Evolutionary conservation across 2,113 vertebrate genomes (phyloP), one percentile per base, ranked within the genome.

Genomic region (Corvus hawaiiensis): DNA sequence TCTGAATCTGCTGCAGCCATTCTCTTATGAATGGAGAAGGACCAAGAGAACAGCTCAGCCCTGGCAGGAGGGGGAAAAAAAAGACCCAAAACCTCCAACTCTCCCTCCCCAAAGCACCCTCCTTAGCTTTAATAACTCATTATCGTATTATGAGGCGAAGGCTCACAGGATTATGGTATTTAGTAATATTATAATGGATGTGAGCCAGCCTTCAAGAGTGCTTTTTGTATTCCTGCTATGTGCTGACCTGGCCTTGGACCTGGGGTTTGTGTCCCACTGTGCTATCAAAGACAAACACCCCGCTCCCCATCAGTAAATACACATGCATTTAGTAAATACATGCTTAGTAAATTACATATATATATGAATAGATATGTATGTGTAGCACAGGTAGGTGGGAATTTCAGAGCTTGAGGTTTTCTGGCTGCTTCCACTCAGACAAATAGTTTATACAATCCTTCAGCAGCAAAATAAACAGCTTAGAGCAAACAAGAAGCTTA

Each of bases 381-480:
- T 35, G 23, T 7, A 30, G 56, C 16, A 66, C n/a, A 59, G 71
- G 80, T 55, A 76, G 74, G 81, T 3, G 1, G 81, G 62, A 73
- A 89, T 76, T 87, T 49, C 81, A 80, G 69, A 54, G 37, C 2
- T 0, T 5, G 39, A 85, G 20, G 32, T 43, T 78, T 73, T 32
- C 76, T 67, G 56, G 51, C 74, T 84, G 58, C 81, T 78, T 63
- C 62, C 89, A 46, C 23, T 78, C 61, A 48, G 78, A 71, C 75
- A 86, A 74, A 82, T 0, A 52, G 80, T 73, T 87, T 41, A 72
- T 6, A 56, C 85, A 87, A 68, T 11, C 51, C 87, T 87, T 43
- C 30, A 48, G 91, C 78, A 87, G 94, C 78, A 93, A 92, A 95
- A 97, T 33, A 94, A 96, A 94, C 87, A 90, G 89, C 77, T 96